Base-by-base conservation (phyloP, 2,113 vertebrate genomes). In the Odontesthes bonariensis region DNA sequence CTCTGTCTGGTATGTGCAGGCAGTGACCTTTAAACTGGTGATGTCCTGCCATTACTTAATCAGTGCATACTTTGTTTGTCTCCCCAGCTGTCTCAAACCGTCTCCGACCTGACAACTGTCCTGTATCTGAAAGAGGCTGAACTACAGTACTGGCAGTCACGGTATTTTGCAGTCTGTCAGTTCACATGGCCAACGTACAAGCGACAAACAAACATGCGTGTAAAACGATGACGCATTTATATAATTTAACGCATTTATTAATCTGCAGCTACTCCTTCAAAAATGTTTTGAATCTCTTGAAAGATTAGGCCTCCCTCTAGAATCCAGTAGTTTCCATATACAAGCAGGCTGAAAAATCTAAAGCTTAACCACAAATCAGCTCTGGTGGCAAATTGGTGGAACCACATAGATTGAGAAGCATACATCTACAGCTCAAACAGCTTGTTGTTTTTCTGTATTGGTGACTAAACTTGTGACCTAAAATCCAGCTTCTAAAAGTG, bases 91-190 rank as follows among this genome's bases (percentile, higher is more conserved):
- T 89, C 89, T 44, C 90, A 93, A 77, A 93, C 88, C 14, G 85
- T 94, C 40, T 89, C 91, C 0, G 94, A 95, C 38, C 71, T 94
- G 56, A 92, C 92, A 22, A 64, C 85, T 1, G 79, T 90, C 54
- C 54, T 94, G 20, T 81, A 89, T 64, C 71, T 95, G 44, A 94
- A 94, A 88, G 94, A 94, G 40, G 91, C 90, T 40, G 94, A 95
- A 64, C 73, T 94, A 49, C 93, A 94, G 42, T 86, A 94, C 84
- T 94, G 91, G 87, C 91, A 93, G 69, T 93, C 94, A 82, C 90
- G 94, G 94, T 95, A 88, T 88, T 81, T 79, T 46, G 17, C 44
- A 23, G n/a, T 64, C 13, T 46, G 6, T 22, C 19, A 38, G 0
- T 42, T 42, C 35, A 7, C 35, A 38, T 38, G 6, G 6, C 35